Percentiles rank a stretch among this genome's conserved stretches.
Conservation (phyloP, 2,888 invertebrate genomes). For the Dimorphilus gyrociliatus region DNA sequence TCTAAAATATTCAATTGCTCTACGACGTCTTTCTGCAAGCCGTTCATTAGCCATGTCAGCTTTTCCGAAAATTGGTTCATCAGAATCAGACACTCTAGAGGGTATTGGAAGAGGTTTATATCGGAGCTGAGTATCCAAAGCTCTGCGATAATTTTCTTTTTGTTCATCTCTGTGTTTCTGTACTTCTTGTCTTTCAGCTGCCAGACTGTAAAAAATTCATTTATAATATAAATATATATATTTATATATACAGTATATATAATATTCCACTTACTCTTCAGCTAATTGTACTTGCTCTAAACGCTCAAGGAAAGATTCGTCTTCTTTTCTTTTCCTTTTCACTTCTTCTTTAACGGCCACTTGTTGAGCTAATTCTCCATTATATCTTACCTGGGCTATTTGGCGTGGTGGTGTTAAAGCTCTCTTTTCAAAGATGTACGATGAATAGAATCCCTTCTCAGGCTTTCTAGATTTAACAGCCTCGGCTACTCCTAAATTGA, state of each 20-base stretch:
- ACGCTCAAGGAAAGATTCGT: conserved; percentile 32
- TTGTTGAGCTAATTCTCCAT: conserved; percentile 25
- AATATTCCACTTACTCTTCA: conserved; percentile 27
- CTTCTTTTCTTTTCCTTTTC: conserved; percentile 19
- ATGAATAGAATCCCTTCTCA: conserved; percentile 13
- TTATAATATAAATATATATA: conserved; percentile 1
- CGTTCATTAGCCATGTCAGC: conserved; percentile 33
- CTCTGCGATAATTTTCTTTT: conserved; percentile 28
- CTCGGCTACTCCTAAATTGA: conserved; percentile 35
- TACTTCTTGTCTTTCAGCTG: conserved; percentile 32
- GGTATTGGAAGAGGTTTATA: conserved; percentile 32
- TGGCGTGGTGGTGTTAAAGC: conserved; percentile 32
- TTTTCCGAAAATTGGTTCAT: conserved; percentile 31
- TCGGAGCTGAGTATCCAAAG: conserved; percentile 23
- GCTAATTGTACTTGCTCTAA: conserved; percentile 37
- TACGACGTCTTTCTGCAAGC: conserved; percentile 23
- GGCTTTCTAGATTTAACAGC: conserved; percentile 23
- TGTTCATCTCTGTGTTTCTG: conserved; percentile 24
- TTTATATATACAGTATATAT: not conserved
- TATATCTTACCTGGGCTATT: conserved; percentile 27
- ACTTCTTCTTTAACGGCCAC: conserved; percentile 20
- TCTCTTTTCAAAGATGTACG: conserved; percentile 33
- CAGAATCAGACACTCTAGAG: conserved; percentile 23
- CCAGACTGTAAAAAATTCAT: conserved; percentile 19
- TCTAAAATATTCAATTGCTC: conserved; percentile 27